phyloP scores from a whole-genome alignment of 2,888 invertebrate genomes.

The Lottia gigantea region DNA sequence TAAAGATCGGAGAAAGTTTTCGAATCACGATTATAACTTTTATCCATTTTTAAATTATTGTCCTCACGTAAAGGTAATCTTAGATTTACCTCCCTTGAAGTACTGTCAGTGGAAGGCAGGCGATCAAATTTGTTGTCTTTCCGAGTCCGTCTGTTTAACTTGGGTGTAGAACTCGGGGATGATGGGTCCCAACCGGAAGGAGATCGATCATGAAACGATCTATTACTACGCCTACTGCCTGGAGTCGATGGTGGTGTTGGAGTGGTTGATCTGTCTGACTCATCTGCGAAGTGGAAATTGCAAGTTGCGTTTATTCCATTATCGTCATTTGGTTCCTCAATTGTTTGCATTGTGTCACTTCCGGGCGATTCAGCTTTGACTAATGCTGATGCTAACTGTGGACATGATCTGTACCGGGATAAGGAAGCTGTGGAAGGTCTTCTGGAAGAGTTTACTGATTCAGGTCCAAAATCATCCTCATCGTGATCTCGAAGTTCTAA shows the following conservation, averaged over 20 bases:
- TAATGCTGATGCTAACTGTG: slow-evolving; percentile 29
- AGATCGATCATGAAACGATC: slow-evolving; percentile 37
- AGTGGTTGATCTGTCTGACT: slow-evolving; percentile 37
- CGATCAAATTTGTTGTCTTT: slow-evolving; percentile 18
- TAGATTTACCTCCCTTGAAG: slow-evolving; percentile 13
- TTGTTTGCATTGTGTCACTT: slow-evolving; percentile 22
- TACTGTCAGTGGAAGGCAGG: slow-evolving; percentile 24
- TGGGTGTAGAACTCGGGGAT: slow-evolving; percentile 41
- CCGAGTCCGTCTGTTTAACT: slow-evolving; percentile 25
- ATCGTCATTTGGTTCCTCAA: slow-evolving; percentile 16
- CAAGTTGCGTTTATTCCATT: slow-evolving; percentile 13
- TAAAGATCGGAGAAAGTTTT: slow-evolving; percentile 18
- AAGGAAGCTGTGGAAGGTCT: background rate
- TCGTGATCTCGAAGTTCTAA: background rate
- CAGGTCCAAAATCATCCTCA: background rate
- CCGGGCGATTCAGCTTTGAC: slow-evolving; percentile 27
- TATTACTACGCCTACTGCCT: slow-evolving; percentile 43
- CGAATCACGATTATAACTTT: slow-evolving; percentile 18
- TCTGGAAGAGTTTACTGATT: background rate
- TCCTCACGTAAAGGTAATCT: slow-evolving; percentile 26
- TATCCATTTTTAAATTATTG: slow-evolving; percentile 21
- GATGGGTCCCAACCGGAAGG: slow-evolving; percentile 31
- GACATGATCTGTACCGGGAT: slow-evolving; percentile 33
- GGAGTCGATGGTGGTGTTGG: slow-evolving; percentile 55
- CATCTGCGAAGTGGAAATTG: background rate